phyloP scores from a whole-genome alignment of 2,888 invertebrate species.

The Neoitamus cyanurus region DNA sequence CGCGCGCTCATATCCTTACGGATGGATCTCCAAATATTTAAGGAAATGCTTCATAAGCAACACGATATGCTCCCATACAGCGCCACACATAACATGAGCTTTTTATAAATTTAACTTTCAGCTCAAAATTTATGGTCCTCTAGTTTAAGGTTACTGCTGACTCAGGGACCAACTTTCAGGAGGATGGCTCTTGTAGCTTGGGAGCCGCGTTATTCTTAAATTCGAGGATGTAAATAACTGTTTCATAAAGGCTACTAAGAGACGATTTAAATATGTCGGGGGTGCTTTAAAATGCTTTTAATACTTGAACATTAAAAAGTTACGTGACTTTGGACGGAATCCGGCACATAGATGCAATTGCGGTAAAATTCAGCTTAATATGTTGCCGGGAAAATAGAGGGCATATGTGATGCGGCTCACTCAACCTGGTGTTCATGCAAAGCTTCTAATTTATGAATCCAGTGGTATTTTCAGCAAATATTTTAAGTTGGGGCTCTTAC shows the following conservation, averaged over 20 bases:
- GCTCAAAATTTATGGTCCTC: slow-evolving; percentile 49
- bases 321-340: background rate
- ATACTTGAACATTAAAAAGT: background rate
- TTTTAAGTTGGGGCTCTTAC: background rate
- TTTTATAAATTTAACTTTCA: slow-evolving; percentile 46
- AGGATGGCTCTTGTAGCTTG: background rate
- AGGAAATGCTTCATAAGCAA: slow-evolving; percentile 2
- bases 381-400: background rate
- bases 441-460: background rate
- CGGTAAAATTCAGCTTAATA: background rate
- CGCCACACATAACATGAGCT: slow-evolving; percentile 26
- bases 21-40: slow-evolving; percentile 8
- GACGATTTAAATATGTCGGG: background rate
- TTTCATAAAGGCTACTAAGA: background rate
- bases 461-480: background rate
- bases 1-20: background rate
- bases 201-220: background rate
- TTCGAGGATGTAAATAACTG: background rate
- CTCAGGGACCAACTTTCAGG: slow-evolving; percentile 42
- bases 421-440: background rate
- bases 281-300: background rate
- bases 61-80: background rate
- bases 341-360: background rate
- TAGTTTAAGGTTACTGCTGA: slow-evolving; percentile 46
- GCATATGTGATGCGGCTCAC: background rate